Conservation (phyloP, 2,113 vertebrate species). For the Amphiprion ocellaris region DNA sequence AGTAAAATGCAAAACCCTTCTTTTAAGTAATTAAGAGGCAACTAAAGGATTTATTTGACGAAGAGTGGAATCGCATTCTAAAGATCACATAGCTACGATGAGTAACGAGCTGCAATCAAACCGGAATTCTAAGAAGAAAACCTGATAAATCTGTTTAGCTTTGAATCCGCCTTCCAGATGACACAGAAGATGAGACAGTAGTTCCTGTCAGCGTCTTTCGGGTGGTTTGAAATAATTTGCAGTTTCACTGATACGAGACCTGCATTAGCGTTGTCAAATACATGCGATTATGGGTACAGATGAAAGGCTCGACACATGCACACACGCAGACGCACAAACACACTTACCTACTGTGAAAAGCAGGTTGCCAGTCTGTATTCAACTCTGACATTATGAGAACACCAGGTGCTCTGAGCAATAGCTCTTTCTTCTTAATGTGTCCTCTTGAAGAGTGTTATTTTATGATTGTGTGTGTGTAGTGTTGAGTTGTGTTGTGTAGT, state of each 20-base stretch:
- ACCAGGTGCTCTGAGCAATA: slow-evolving; percentile 62
- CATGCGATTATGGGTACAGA: slow-evolving; percentile 38
- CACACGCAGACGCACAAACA: not conserved
- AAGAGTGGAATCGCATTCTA: not conserved
- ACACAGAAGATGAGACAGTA: slow-evolving; percentile 22
- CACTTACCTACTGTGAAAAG: slow-evolving; percentile 30
- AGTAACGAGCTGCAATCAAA: not conserved
- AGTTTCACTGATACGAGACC: slow-evolving; percentile 26
- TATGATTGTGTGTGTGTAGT: slow-evolving; percentile 3
- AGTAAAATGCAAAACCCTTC: not conserved
- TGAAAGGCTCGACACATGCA: slow-evolving; percentile 20
- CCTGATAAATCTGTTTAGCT: not conserved
- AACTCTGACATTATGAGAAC: slow-evolving; percentile 69
- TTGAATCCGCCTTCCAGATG: not conserved
- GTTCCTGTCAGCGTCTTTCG: slow-evolving; percentile 6
- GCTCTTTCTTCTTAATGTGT: slow-evolving; percentile 33
- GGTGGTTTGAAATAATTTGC: slow-evolving; percentile 28
- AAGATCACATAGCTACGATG: not conserved
- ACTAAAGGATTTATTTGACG: not conserved
- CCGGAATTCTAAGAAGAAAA: not conserved
- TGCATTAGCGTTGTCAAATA: slow-evolving; percentile 47
- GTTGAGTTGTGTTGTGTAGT: not conserved
- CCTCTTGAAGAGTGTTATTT: slow-evolving; percentile 28
- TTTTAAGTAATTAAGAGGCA: slow-evolving; percentile 7
- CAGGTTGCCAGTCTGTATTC: slow-evolving; percentile 31